phyloP scores from a whole-genome alignment of 1,140 invertebrate species.

The Brachionus rotundiformis region DNA sequence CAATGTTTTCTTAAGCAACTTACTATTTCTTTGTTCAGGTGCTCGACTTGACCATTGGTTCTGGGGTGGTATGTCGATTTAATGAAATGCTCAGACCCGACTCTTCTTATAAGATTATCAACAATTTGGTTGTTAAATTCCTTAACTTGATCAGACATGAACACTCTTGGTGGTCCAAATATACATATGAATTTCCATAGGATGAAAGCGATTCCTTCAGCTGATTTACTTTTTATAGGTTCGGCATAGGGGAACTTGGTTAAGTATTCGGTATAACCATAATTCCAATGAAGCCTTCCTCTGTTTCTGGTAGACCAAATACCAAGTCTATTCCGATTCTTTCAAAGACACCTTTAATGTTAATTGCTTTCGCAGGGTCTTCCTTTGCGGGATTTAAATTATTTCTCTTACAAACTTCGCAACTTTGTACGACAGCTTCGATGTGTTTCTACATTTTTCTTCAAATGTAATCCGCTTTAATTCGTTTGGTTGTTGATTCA shows the following conservation, averaged over 20 bases:
- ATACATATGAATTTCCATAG: not conserved
- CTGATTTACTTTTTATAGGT: not conserved
- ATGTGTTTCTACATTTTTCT: conserved; percentile 9
- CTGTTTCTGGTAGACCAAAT: conserved; percentile 17
- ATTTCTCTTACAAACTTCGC: too few relatives aligned
- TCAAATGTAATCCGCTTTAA: conserved; percentile 4
- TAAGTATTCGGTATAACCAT: conserved; percentile 27
- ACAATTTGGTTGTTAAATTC: too few relatives aligned
- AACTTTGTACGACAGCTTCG: not conserved
- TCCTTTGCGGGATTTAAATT: not conserved
- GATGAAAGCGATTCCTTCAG: not conserved
- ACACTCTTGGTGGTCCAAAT: too few relatives aligned
- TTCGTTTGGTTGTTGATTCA: not conserved
- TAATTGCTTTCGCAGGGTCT: not conserved
- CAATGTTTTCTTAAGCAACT: too few relatives aligned
- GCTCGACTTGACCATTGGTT: too few relatives aligned
- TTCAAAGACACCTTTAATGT: not conserved
- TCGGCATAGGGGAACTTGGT: conserved; percentile 12
- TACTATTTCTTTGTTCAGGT: too few relatives aligned
- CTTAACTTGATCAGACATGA: too few relatives aligned
- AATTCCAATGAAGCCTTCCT: conserved; percentile 6
- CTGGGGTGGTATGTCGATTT: too few relatives aligned
- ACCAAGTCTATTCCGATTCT: conserved; percentile 26
- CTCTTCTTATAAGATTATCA: too few relatives aligned
- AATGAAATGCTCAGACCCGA: too few relatives aligned